Evolutionary conservation across 2,797 vertebrate species (phyloP).

Genomic region (Poeciliopsis paucimaculata): DNA sequence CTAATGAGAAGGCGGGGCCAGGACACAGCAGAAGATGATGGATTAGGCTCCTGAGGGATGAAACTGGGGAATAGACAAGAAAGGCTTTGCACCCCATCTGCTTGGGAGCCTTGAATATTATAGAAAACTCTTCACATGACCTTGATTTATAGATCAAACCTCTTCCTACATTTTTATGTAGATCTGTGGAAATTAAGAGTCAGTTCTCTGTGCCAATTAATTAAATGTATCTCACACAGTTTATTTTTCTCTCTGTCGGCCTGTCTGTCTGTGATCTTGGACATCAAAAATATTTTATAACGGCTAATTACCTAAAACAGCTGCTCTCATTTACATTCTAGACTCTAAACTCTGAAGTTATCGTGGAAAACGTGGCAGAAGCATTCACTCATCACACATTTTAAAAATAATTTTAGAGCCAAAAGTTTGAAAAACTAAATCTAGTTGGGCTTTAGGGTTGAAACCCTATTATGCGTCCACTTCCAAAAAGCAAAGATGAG

Average conservation of each 20-base stretch:
- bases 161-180: slow-evolving; percentile 7
- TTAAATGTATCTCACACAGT: slow-evolving; percentile 7
- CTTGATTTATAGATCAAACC: slow-evolving; percentile 16
- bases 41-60: slow-evolving; percentile 46
- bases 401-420: background rate
- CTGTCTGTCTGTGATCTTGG: background rate
- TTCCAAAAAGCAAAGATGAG: background rate
- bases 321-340: background rate
- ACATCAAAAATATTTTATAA: no score
- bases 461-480: background rate
- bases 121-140: slow-evolving; percentile 8
- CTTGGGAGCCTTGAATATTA: slow-evolving; percentile 25
- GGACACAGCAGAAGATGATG: slow-evolving; percentile 54
- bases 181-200: slow-evolving; percentile 1
- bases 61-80: slow-evolving; percentile 25
- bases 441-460: background rate
- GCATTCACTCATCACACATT: background rate
- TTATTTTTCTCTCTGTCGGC: background rate
- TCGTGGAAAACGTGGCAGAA: background rate
- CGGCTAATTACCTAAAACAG: no score
- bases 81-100: slow-evolving; percentile 49
- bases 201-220: slow-evolving; percentile 8
- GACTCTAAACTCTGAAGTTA: background rate
- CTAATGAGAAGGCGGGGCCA: slow-evolving; percentile 56
- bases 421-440: background rate